Conservation (phyloP, 2,888 invertebrate genomes). For the Alloscopus bannaensis region DNA sequence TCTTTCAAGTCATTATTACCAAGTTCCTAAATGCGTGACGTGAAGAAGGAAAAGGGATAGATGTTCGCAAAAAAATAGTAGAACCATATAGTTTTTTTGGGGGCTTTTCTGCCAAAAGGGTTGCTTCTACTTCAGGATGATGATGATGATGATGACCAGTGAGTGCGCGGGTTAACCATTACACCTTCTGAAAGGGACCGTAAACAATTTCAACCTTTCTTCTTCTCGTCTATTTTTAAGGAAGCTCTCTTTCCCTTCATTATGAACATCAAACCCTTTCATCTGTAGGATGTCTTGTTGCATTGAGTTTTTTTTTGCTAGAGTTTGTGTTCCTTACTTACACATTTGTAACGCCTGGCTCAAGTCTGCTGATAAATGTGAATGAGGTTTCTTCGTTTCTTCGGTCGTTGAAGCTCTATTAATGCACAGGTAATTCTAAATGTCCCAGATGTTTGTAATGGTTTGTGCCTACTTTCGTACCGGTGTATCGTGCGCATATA, state of each 20-base stretch:
- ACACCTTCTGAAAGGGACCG: constrained; percentile 61
- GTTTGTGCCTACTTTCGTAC: constrained; percentile 40
- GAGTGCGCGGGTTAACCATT: constrained; percentile 63
- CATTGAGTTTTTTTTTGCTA: constrained; percentile 30
- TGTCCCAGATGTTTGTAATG: constrained; percentile 60
- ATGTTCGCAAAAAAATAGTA: constrained; percentile 14
- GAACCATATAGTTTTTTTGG: constrained; percentile 36
- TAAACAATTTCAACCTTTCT: constrained; percentile 57
- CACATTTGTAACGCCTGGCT: constrained; percentile 34
- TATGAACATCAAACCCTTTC: constrained; percentile 40
- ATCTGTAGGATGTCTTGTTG: constrained; percentile 25
- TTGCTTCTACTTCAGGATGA: constrained; percentile 4
- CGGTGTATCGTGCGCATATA: neutral
- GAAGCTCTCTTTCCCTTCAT: constrained; percentile 50
- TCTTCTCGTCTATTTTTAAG: constrained; percentile 42
- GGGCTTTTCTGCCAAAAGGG: no score
- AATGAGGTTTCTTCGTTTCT: constrained; percentile 46
- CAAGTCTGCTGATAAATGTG: constrained; percentile 26
- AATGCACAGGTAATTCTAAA: constrained; percentile 50
- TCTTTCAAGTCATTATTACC: constrained; percentile 42
- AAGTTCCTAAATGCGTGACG: constrained; percentile 51
- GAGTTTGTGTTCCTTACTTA: constrained; percentile 14
- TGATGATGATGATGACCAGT: constrained; percentile 55
- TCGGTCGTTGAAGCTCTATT: constrained; percentile 58
- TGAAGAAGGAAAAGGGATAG: constrained; percentile 49